Evolutionary conservation across 1,140 invertebrate species (phyloP).

Genomic region (Diprion similis): DNA sequence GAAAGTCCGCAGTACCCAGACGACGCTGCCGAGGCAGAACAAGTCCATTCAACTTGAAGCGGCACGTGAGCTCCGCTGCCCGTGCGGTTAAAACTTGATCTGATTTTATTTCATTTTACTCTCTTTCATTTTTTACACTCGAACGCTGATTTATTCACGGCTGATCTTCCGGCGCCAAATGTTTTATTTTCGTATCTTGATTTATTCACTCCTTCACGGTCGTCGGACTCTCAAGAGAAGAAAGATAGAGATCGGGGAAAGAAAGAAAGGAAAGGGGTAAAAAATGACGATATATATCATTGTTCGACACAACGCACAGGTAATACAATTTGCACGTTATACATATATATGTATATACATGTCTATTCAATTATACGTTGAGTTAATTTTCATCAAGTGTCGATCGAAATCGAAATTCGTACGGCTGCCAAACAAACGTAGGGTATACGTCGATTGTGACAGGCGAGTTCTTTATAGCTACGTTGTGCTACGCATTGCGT

Average conservation of each 20-base stretch:
- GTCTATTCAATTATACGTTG: neutral
- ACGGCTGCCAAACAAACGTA: neutral
- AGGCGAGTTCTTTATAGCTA: too few species aligned
- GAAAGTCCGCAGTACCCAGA: neutral
- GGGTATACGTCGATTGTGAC: neutral
- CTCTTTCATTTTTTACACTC: neutral
- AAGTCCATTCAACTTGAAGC: too few species aligned
- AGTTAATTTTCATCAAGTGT: neutral
- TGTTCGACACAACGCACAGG: too few species aligned
- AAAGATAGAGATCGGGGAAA: too few species aligned
- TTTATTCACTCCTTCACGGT: neutral
- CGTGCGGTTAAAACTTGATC: neutral
- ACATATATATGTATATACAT: too few species aligned
- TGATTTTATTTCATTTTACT: neutral
- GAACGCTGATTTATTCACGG: slow-evolving; percentile 2
- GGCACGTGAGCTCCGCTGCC: neutral
- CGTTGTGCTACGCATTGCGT: neutral
- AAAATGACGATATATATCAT: too few species aligned
- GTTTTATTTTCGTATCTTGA: neutral
- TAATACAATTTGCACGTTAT: too few species aligned
- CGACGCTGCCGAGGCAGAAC: too few species aligned
- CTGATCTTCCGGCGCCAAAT: neutral
- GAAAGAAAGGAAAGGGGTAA: too few species aligned
- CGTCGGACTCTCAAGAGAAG: too few species aligned
- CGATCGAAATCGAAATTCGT: neutral